Conservation (phyloP, 2,797 vertebrate genomes). For the Oceanodroma leucorhoa region DNA sequence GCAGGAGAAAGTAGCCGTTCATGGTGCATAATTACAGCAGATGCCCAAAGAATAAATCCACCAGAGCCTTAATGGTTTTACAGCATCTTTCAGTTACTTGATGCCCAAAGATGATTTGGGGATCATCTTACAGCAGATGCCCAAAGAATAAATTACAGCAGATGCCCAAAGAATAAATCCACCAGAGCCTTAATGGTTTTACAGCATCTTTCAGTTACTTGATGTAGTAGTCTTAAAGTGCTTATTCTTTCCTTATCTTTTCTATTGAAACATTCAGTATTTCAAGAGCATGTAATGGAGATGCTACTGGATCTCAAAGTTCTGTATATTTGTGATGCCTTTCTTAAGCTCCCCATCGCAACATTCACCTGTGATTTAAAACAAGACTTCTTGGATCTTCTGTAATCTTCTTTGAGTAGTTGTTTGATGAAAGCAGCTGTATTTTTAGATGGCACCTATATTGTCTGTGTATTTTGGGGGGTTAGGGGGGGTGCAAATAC, state of each 20-base stretch:
- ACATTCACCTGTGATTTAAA: background rate
- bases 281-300: background rate
- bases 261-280: background rate
- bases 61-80: background rate
- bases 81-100: too few relatives aligned
- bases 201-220: background rate
- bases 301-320: background rate
- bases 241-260: background rate
- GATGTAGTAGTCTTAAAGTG: background rate
- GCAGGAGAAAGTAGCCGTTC: background rate
- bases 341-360: background rate
- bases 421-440: background rate
- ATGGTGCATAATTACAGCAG: background rate
- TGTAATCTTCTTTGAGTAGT: background rate
- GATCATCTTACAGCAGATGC: too few relatives aligned
- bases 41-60: background rate
- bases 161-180: background rate
- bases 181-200: background rate
- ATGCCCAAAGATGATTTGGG: too few relatives aligned
- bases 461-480: background rate
- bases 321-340: background rate
- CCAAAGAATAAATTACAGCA: slow-evolving; percentile 24
- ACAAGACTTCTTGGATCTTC: background rate
- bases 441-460: background rate
- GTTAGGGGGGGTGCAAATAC: background rate